Percentiles rank a stretch among this genome's conserved stretches.
Evolutionary conservation across 2,888 invertebrate genomes (phyloP).

Genomic region (Limnephilus rhombicus): DNA sequence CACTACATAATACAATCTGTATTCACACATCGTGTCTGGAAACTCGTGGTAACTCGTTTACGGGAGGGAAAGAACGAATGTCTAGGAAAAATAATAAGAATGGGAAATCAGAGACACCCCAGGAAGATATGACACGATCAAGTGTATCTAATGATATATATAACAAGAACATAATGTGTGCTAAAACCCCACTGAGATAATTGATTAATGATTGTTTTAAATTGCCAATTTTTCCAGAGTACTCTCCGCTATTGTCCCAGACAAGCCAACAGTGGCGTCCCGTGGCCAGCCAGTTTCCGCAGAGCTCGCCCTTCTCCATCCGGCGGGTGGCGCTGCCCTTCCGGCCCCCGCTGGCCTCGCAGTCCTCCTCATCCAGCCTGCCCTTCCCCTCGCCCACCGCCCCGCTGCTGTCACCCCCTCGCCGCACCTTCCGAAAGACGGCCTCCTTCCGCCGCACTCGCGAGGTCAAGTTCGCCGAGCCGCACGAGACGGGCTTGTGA

Average conservation of each 20-base stretch:
- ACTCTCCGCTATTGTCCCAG: constrained; percentile 72
- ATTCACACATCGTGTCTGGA: no score
- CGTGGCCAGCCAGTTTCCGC: constrained; percentile 85
- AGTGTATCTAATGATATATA: neutral
- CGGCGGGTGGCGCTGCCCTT: constrained; percentile 69
- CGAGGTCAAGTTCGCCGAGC: constrained; percentile 78
- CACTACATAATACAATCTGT: no score
- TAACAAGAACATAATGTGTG: neutral
- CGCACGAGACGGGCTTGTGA: constrained; percentile 72
- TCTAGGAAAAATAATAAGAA: no score
- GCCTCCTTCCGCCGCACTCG: constrained; percentile 75
- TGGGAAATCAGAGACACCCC: no score
- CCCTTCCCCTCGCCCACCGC: constrained; percentile 71
- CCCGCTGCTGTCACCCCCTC: constrained; percentile 69
- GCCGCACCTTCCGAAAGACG: constrained; percentile 73
- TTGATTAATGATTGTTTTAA: constrained; percentile 8
- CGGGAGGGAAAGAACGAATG: no score
- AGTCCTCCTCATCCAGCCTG: constrained; percentile 75
- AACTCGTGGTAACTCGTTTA: no score
- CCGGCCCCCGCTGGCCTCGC: constrained; percentile 70
- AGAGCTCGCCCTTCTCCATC: constrained; percentile 81
- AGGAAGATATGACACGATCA: no score
- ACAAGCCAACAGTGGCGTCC: constrained; percentile 84
- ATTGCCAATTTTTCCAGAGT: constrained; percentile 52
- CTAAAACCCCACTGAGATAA: neutral